A percentile compares a stretch with the other conserved stretches of the same genome.
These are phyloP conservation scores for Euleptes europaea DNA, from an alignment of 2,113 vertebrate species.

Conservation along the genomic window DNA sequence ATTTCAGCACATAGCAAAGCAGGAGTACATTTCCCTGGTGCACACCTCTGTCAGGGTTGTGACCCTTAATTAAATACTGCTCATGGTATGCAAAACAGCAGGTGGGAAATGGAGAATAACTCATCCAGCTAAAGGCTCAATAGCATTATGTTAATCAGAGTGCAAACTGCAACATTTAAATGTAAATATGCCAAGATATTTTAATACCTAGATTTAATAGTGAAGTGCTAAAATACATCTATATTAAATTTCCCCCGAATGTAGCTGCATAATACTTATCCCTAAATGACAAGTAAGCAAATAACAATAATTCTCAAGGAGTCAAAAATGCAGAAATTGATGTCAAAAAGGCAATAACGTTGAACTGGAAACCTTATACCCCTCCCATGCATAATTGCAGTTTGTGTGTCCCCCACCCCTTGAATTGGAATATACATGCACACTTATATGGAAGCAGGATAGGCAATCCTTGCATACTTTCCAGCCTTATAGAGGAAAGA, in stretches of 20 bases:
- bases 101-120: slow-evolving; percentile 16
- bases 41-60: background rate
- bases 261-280: slow-evolving; percentile 40
- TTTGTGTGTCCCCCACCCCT: background rate
- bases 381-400: background rate
- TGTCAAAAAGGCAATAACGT: background rate
- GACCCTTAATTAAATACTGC: background rate
- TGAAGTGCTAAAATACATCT: slow-evolving; percentile 43
- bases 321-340: background rate
- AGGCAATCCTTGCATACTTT: no score
- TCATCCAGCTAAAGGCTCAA: slow-evolving; percentile 41
- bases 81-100: background rate
- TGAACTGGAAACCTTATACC: background rate
- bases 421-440: no score
- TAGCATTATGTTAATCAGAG: slow-evolving; percentile 51
- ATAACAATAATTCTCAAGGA: slow-evolving; percentile 24
- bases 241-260: slow-evolving; percentile 42
- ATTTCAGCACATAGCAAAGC: background rate
- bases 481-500: no score
- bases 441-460: no score
- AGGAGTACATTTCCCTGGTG: background rate
- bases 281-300: slow-evolving; percentile 33
- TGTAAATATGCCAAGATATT: slow-evolving; percentile 38
- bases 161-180: slow-evolving; percentile 44
- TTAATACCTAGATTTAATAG: slow-evolving; percentile 47